Percentiles rank a stretch among this genome's conserved stretches.
phyloP scores from a whole-genome alignment of 2,113 vertebrate species.

The Calidris pugnax region DNA sequence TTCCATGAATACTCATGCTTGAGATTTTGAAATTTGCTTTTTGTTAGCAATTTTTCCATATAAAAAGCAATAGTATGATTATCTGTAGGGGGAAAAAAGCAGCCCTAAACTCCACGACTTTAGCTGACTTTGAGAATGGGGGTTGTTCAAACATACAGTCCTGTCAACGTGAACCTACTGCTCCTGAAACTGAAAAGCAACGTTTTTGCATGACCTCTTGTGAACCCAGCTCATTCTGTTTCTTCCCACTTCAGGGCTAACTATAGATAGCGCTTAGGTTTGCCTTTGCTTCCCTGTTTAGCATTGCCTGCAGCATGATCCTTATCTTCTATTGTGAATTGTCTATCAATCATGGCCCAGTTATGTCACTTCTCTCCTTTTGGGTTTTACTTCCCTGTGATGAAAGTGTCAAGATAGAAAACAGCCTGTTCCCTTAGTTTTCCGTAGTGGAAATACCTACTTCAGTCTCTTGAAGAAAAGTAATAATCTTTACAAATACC shows the following conservation, averaged over 20 bases:
- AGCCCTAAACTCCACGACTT: neutral
- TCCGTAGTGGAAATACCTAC: neutral
- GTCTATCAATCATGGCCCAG: neutral
- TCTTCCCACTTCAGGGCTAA: constrained; percentile 5
- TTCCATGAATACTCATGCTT: constrained; percentile 14
- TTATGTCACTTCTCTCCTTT: neutral
- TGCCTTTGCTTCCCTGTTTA: neutral
- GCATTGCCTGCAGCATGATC: neutral
- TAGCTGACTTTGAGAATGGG: neutral
- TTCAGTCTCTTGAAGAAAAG: neutral
- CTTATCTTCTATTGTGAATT: neutral
- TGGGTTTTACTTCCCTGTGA: neutral
- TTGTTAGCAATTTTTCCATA: neutral
- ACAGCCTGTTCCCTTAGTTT: neutral
- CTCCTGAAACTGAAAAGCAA: neutral
- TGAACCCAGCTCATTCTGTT: neutral
- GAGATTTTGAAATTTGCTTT: constrained; percentile 29
- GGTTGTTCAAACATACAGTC: neutral
- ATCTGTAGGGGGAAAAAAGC: neutral
- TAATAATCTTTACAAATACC: neutral
- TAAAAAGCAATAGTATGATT: neutral
- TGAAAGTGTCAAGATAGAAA: neutral
- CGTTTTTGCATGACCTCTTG: neutral
- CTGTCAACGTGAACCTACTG: neutral
- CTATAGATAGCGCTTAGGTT: neutral